Evolutionary conservation across 2,888 invertebrate genomes (phyloP).

Genomic region (Zelleria hepariella): DNA sequence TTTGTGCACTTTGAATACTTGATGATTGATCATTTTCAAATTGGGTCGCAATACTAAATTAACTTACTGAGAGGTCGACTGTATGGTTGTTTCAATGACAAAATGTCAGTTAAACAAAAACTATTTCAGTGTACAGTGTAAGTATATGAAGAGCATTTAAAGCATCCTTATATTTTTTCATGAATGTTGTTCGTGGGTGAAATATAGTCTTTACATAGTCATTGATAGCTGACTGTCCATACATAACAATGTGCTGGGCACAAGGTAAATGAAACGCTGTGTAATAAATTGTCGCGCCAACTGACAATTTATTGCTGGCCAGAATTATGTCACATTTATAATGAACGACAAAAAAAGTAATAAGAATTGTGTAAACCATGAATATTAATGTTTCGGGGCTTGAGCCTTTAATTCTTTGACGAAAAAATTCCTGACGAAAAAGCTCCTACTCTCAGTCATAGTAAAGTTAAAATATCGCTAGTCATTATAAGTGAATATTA

Average conservation of each 20-base stretch:
- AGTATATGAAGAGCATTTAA: no score
- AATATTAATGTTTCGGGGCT: background rate
- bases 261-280: background rate
- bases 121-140: no score
- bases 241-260: background rate
- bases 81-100: no score
- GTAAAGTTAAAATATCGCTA: no score
- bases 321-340: background rate
- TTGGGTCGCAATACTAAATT: no score
- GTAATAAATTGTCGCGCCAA: background rate
- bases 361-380: background rate
- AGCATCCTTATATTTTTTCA: no score
- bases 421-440: background rate
- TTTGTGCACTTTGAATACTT: no score
- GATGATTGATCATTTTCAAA: no score
- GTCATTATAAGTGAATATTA: no score
- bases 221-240: background rate
- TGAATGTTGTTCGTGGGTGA: no score
- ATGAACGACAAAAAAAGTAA: background rate
- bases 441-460: background rate
- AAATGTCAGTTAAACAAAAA: no score
- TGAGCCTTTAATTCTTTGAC: background rate
- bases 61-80: no score
- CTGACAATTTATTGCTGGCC: background rate
- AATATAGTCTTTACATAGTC: background rate